phyloP scores from a whole-genome alignment of 2,888 invertebrate species.

The Rhimphoctona megacephalus region DNA sequence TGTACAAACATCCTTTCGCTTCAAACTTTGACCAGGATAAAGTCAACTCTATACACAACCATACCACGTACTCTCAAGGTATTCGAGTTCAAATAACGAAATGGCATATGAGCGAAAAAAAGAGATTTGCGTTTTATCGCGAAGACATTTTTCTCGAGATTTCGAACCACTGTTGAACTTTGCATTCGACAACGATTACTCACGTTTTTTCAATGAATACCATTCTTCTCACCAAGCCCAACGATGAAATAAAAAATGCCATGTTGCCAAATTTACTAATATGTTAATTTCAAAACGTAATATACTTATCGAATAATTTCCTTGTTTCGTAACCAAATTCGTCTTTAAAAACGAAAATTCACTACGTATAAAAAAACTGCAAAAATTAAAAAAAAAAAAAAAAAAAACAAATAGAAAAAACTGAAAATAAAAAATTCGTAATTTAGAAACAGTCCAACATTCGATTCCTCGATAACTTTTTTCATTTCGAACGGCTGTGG shows the following conservation, averaged over 20 bases:
- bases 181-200: background rate
- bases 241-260: background rate
- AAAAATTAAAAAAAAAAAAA: background rate
- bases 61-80: slow-evolving; percentile 30
- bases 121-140: background rate
- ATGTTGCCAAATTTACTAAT: background rate
- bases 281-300: background rate
- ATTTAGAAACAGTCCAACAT: background rate
- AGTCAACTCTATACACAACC: background rate
- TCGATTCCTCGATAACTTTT: background rate
- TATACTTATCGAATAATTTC: background rate
- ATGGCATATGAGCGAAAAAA: background rate
- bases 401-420: background rate
- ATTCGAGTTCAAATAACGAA: slow-evolving; percentile 18
- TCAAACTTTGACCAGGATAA: slow-evolving; percentile 41
- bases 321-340: background rate
- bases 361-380: background rate
- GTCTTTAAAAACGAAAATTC: background rate
- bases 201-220: background rate
- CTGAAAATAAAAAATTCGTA: background rate
- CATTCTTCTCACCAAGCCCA: background rate
- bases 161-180: background rate
- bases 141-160: background rate
- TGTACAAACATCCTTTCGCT: slow-evolving; percentile 1
- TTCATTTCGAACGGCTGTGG: background rate